Conservation (phyloP, 2,113 vertebrate genomes). For the Pica pica region DNA sequence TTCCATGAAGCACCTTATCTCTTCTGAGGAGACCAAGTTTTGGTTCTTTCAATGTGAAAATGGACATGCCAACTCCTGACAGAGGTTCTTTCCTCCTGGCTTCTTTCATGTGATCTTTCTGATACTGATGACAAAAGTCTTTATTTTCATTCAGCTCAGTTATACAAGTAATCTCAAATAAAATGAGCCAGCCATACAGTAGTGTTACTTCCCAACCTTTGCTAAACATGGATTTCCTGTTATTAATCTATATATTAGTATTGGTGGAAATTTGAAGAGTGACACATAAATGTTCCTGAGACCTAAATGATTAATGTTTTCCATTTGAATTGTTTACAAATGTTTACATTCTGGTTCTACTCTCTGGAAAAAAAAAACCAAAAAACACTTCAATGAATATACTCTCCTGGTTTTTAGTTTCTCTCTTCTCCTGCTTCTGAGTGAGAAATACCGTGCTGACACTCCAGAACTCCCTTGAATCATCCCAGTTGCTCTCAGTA, state of each 20-base stretch:
- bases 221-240: not conserved
- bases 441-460: not conserved
- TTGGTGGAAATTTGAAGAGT: not conserved
- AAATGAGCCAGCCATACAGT: not conserved
- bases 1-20: not conserved
- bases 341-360: not conserved
- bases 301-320: not conserved
- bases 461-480: not conserved
- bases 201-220: not conserved
- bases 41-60: not conserved
- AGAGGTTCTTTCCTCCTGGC: not conserved
- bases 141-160: not conserved
- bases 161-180: not conserved
- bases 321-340: not conserved
- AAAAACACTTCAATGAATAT: not conserved
- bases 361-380: not conserved
- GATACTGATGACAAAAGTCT: not conserved
- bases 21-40: not conserved
- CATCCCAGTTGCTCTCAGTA: not conserved
- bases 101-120: not conserved
- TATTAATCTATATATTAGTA: not conserved
- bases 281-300: fast-evolving
- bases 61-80: not conserved
- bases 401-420: not conserved
- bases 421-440: not conserved